Evolutionary conservation across 2,888 invertebrate genomes (phyloP), one percentile per base, ranked within the genome.

Genomic region (Macrophya annulata): DNA sequence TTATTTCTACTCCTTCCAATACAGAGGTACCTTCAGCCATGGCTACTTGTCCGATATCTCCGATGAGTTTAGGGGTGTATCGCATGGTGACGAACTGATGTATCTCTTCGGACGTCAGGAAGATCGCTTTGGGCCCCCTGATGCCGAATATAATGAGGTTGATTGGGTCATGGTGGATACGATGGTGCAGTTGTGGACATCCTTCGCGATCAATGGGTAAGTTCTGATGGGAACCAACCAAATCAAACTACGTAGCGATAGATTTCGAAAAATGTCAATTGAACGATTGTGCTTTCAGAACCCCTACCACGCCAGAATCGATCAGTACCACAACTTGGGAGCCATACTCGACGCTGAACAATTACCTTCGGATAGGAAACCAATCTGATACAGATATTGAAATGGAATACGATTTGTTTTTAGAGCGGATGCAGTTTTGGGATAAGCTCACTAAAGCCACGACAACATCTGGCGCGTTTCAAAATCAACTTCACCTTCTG

Each of bases 51-150:
- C n/a, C n/a, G n/a, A n/a, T n/a, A n/a, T n/a, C n/a, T n/a, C n/a
- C n/a, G n/a, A n/a, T n/a, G n/a, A n/a, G 0, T 81, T 87, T 17
- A 17, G 86, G 25, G 89, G 94, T 15, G 93, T 94, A 4, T 92
- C 94, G 62, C 95, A 95, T 87, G 94, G 94, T 0, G 94, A 95
- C 86, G 95, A 95, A 82, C 88, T 95, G 2, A 91, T 94, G 62
- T 94, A 95, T 87, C 86, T 94, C 12, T 59, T 62, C 37, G 37
- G 55, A 15, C 31, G 12, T 40, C n/a, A 17, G 10, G 12, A 9
- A 4, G 40, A 15, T 9, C 9, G 4, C 17, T 21, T 59, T 21
- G 79, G 43, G 6, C 51, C 77, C 10, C 31, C 55, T 10, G 55
- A 17, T 21, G 17, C 2, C 10, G 43, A 37, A 62, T 81, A 12